Evolutionary conservation across 2,888 invertebrate genomes (phyloP), one percentile per base, ranked within the genome.

Genomic region (Coelinius sp.): DNA sequence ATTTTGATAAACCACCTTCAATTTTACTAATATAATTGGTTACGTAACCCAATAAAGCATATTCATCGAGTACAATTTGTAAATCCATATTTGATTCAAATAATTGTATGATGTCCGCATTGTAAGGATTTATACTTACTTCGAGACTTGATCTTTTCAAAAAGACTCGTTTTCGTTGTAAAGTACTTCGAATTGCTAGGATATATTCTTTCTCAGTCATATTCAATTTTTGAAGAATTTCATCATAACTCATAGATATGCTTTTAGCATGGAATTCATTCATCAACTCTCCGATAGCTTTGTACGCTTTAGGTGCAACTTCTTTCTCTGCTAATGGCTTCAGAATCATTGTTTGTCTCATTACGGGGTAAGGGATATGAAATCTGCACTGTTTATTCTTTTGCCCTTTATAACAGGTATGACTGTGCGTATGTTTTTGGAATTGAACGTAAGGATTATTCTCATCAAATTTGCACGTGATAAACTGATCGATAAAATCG

Each of bases 341-440:
- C 41, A 83, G 73, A 67, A 81, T 81, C 38, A 66, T 73, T 0
- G 82, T 83, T 73, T 27, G 27, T 27, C 27, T 76, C 71, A 64
- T 56, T 14, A 74, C 31, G 31, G 65, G 46, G 76, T 67, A 64
- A 59, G 83, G 84, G 8, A 80, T 80, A 17, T 77, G 78, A 75
- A 84, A 84, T n/a, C n/a, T n/a, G 71, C 82, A 82, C 71, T 79
- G 75, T 73, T 78, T 77, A 44, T 64, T 24, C 75, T 27, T 70
- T 70, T 75, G 75, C 63, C 75, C n/a, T n/a, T n/a, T n/a, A n/a
- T n/a, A n/a, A n/a, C n/a, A n/a, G n/a, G n/a, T n/a, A n/a, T n/a
- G n/a, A 2, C 78, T 81, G 68, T 83, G 81, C 6, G 74, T 74
- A 68, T 83, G 82, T 27, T 73, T 78, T 73, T 78, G 77, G 27